Evolutionary conservation across 2,113 vertebrate genomes (phyloP), one percentile per base, ranked within the genome.

Genomic region (Cottus gobio): DNA sequence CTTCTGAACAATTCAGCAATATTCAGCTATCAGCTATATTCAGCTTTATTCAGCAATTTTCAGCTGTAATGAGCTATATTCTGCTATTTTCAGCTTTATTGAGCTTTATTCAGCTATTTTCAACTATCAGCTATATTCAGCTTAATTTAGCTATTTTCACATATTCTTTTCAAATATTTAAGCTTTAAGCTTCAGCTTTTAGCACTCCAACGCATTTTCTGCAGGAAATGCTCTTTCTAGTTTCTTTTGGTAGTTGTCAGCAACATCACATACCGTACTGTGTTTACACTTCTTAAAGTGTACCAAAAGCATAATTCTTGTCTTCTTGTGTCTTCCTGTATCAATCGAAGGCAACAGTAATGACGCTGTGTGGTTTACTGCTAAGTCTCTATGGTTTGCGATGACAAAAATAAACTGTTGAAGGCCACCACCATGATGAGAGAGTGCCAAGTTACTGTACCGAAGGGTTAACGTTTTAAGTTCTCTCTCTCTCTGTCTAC

Each of bases 331-430:
- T 72, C 66, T 83, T 84, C 71, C 62, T 72, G 72, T 79, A 67
- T 84, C 31, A 34, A 68, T 65, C 56, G 58, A 42, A 83, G 61
- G 56, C 15, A 12, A 66, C 73, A 61, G 65, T n/a, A 26, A 36
- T 65, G 82, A 87, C 28, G 48, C 44, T 22, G 70, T 81, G 86
- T 76, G 90, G 90, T 88, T 93, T 94, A 92, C 92, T 91, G 91
- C 93, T 92, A 90, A 90, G 80, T 67, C 69, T 85, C 60, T 26
- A 2, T 58, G 67, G 39, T 63, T 70, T 81, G 69, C 54, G 24
- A 73, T 57, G 11, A 81, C 16, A 73, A 70, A 70, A 68, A 64
- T 24, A 7, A 63, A n/a, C 3, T 1, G 36, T 48, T 28, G 0
- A 37, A 30, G 31, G 52, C 52, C 34, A 28, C 46, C 34, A 61